These are phyloP conservation scores for Euura lappo DNA, from an alignment of 1,140 invertebrate genomes.

Conservation along the genomic window DNA sequence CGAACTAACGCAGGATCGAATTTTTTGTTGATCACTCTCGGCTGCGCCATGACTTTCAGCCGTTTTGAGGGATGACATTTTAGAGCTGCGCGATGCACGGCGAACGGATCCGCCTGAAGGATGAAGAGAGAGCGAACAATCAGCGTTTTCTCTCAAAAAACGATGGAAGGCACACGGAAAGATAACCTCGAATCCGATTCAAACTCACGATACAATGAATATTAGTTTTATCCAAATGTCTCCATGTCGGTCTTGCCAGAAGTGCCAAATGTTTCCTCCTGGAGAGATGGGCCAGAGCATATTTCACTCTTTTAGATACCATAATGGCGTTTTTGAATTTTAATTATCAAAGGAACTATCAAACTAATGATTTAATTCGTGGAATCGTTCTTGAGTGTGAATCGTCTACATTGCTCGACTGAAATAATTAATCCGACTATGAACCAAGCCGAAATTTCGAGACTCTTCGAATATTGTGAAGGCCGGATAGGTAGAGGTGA, in stretches of 20 bases:
- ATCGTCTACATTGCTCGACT: no score
- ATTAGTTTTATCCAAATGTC: constrained; percentile 35
- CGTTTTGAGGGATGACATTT: constrained; percentile 39
- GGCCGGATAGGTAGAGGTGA: neutral
- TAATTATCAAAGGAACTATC: neutral
- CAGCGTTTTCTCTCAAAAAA: no score
- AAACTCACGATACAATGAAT: constrained; percentile 1
- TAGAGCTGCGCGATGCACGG: constrained; percentile 33
- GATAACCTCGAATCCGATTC: neutral
- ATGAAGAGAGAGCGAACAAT: neutral
- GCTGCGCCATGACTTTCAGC: constrained; percentile 47
- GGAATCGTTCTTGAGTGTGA: no score
- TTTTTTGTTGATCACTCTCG: constrained; percentile 42
- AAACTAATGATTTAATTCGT: neutral
- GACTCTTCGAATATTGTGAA: neutral
- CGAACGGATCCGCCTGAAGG: constrained; percentile 35
- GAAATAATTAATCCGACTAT: neutral
- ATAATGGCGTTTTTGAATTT: constrained; percentile 28
- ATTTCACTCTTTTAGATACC: constrained; percentile 45
- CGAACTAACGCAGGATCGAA: constrained; percentile 40
- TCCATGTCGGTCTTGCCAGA: constrained; percentile 46
- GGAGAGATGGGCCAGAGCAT: constrained; percentile 48
- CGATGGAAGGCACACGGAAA: no score
- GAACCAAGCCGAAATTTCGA: neutral
- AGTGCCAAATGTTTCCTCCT: constrained; percentile 35